phyloP scores from a whole-genome alignment of 37 sponge, comb jelly and placozoan species.

The Cladorhizidae sp. region DNA sequence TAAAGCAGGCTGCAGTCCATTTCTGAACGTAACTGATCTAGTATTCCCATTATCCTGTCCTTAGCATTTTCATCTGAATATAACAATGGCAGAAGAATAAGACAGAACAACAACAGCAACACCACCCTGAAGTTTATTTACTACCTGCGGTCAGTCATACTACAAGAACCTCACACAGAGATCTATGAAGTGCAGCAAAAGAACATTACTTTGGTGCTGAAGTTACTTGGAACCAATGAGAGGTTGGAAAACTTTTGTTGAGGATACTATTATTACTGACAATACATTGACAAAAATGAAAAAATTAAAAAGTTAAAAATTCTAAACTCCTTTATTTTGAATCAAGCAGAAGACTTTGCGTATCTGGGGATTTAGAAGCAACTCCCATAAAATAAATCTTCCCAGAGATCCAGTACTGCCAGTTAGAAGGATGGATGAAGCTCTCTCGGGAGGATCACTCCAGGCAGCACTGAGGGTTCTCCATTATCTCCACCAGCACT shows the following conservation, averaged over 20 bases:
- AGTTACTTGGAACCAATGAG: too few species aligned
- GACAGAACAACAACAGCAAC: too few species aligned
- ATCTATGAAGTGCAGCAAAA: too few species aligned
- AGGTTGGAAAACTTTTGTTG: too few species aligned
- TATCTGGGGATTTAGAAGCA: conserved; percentile 11
- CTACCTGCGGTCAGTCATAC: too few species aligned
- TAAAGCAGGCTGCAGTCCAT: not conserved
- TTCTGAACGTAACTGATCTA: not conserved
- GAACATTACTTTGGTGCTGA: too few species aligned
- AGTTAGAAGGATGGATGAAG: conserved; percentile 24
- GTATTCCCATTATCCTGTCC: not conserved
- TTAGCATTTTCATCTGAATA: not conserved
- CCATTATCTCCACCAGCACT: not conserved
- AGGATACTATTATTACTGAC: too few species aligned
- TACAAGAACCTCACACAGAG: too few species aligned
- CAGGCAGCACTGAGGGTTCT: not conserved
- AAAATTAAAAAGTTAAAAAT: too few species aligned
- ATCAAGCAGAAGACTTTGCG: conserved; percentile 36
- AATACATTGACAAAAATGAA: too few species aligned
- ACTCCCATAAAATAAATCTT: conserved; percentile 33
- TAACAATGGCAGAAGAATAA: not conserved
- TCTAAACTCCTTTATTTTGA: conserved; percentile 8
- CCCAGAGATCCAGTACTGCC: conserved; percentile 59
- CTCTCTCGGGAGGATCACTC: not conserved
- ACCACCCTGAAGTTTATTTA: too few species aligned